Evolutionary conservation across 2,113 vertebrate genomes (phyloP), one percentile per base, ranked within the genome.

Genomic region (Verasper variegatus): DNA sequence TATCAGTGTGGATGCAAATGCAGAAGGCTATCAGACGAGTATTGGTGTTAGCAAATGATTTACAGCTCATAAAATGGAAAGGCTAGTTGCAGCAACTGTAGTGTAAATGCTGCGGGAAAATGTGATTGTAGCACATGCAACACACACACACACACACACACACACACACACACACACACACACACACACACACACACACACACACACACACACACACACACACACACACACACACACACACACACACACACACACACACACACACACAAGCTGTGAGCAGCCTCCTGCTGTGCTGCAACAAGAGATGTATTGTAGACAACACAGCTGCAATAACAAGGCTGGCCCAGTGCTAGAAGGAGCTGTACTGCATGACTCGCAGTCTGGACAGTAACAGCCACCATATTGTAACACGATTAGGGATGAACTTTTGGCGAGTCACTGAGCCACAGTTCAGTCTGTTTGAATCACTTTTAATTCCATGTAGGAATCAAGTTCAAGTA

Each of bases 311-410:
- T 92, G 90, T 92, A 84, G 86, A 92, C 87, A 87, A 92, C 91
- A 90, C 92, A 93, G 92, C 92, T 93, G 91, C 92, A 93, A 92
- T 87, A 93, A 93, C 90, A 92, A 86, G 88, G 81, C 85, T 70
- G 78, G 87, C 85, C 76, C 78, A 86, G 80, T 80, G 87, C 86
- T 88, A 42, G 77, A 85, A 82, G 80, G 69, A 87, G 87, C 76
- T 75, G 78, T 68, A 24, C 83, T 86, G 74, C 75, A 81, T 42
- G 80, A 86, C 72, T 86, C 85, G 73, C 21, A 78, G 88, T 86
- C 84, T 81, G 88, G 83, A 64, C 71, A 78, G 23, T 20, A 82
- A 77, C 86, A 65, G 74, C 63, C 51, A 63, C 81, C 84, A 84
- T 85, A 84, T 78, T 89, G 83, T 80, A 76, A 82, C 78, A 72